Evolutionary conservation across 2,888 invertebrate genomes (phyloP).

Genomic region (Heteropelma amictum): DNA sequence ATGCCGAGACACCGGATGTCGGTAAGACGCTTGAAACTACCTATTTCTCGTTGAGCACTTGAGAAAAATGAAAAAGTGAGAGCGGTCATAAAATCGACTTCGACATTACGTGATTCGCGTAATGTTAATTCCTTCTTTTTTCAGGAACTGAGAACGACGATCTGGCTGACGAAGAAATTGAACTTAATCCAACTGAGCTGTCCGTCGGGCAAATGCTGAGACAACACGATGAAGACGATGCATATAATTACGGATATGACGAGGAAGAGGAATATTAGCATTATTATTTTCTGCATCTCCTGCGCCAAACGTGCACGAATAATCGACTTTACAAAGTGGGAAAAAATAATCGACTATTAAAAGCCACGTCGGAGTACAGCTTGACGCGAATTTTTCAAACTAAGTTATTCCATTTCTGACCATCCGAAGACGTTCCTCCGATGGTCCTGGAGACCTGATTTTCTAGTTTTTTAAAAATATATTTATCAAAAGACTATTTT

Average conservation of each 20-base stretch:
- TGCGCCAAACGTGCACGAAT: not conserved
- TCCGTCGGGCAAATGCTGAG: constrained; percentile 73
- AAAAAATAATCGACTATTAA: no score
- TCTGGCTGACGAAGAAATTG: constrained; percentile 67
- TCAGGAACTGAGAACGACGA: constrained; percentile 72
- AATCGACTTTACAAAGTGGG: not conserved
- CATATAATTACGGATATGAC: constrained; percentile 82
- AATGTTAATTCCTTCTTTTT: constrained; percentile 45
- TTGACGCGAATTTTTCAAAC: no score
- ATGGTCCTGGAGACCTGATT: no score
- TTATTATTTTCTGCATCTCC: constrained; percentile 11
- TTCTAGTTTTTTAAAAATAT: no score
- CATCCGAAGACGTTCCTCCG: no score
- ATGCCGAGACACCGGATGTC: constrained; percentile 15
- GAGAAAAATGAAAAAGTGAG: not conserved
- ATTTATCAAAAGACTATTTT: no score
- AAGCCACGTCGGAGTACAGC: no score
- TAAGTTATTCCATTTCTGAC: not conserved
- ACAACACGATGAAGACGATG: constrained; percentile 82
- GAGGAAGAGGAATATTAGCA: constrained; percentile 80
- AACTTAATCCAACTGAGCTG: constrained; percentile 69
- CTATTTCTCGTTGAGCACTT: not conserved
- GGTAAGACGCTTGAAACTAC: constrained; percentile 17
- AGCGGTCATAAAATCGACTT: constrained; percentile 9
- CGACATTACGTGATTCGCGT: constrained; percentile 12